phyloP scores from a whole-genome alignment of 2,888 invertebrate species.

The Stegophylla sp. region DNA sequence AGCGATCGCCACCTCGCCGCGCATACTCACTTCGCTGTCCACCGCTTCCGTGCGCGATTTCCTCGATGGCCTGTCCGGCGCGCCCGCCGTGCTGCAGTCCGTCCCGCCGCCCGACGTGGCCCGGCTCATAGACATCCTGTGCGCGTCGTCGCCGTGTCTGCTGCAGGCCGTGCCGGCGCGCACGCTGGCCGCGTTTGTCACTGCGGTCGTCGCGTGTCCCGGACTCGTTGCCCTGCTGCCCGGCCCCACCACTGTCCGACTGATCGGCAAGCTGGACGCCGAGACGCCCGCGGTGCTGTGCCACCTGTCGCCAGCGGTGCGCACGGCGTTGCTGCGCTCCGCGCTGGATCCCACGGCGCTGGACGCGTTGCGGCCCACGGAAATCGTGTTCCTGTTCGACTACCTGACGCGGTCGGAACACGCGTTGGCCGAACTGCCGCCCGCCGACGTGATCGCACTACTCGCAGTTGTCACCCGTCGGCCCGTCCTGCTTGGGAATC shows the following conservation, averaged over 20 bases:
- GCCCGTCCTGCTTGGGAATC: too few species aligned
- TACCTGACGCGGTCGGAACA: neutral
- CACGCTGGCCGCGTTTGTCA: neutral
- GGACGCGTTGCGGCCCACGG: neutral
- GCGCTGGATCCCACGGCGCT: neutral
- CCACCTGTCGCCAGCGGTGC: neutral
- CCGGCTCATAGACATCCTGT: neutral
- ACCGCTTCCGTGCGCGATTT: neutral
- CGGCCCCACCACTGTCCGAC: neutral
- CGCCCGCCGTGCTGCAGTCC: neutral
- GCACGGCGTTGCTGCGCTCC: neutral
- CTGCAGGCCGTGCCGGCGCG: neutral
- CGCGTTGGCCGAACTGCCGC: neutral
- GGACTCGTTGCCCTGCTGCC: neutral
- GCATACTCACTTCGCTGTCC: neutral
- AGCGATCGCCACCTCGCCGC: neutral
- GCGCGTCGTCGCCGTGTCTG: neutral
- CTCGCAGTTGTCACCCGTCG: too few species aligned
- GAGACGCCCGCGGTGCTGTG: neutral
- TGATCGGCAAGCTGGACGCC: neutral
- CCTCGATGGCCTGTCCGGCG: neutral
- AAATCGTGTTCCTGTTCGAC: neutral
- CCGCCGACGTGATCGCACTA: neutral
- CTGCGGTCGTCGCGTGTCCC: neutral
- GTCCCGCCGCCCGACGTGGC: neutral